Percentiles rank a stretch among this genome's conserved stretches.
Conservation (phyloP, 2,888 invertebrate genomes). For the Spatulosminthurus flaviceps region DNA sequence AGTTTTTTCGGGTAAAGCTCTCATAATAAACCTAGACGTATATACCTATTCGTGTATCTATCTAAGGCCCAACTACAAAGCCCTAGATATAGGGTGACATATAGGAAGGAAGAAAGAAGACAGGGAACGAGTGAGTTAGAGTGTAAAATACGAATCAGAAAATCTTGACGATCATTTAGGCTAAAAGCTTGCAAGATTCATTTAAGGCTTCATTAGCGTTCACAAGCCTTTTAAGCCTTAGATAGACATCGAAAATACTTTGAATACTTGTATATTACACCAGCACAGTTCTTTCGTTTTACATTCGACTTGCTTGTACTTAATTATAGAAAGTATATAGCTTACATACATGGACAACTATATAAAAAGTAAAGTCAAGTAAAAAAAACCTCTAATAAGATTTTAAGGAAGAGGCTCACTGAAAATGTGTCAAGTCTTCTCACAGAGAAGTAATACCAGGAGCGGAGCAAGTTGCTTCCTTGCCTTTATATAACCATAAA, state of each 20-base stretch:
- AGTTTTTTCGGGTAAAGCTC: conserved; percentile 18
- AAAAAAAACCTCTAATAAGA: not conserved
- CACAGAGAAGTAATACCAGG: not conserved
- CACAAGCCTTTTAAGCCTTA: conserved; percentile 38
- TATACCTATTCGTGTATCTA: no score
- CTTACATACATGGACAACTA: no score
- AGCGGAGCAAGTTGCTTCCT: not conserved
- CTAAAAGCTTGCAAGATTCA: conserved; percentile 43
- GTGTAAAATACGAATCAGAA: conserved; percentile 38
- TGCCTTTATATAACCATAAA: conserved; percentile 20
- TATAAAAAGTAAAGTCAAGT: not conserved
- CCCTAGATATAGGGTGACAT: not conserved
- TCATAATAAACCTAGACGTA: no score
- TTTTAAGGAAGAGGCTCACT: not conserved
- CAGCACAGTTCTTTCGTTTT: no score
- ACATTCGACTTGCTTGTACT: no score
- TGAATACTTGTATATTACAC: conserved; percentile 14
- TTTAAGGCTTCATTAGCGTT: conserved; percentile 43
- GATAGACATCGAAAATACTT: conserved; percentile 41
- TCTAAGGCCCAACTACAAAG: no score
- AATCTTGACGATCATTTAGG: conserved; percentile 31
- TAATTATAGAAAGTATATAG: no score
- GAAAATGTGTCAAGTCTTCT: conserved; percentile 24
- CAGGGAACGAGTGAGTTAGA: conserved; percentile 15
- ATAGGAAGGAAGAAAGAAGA: not conserved